phyloP scores from a whole-genome alignment of 2,888 invertebrate species.

The Drosophila eohydei region DNA sequence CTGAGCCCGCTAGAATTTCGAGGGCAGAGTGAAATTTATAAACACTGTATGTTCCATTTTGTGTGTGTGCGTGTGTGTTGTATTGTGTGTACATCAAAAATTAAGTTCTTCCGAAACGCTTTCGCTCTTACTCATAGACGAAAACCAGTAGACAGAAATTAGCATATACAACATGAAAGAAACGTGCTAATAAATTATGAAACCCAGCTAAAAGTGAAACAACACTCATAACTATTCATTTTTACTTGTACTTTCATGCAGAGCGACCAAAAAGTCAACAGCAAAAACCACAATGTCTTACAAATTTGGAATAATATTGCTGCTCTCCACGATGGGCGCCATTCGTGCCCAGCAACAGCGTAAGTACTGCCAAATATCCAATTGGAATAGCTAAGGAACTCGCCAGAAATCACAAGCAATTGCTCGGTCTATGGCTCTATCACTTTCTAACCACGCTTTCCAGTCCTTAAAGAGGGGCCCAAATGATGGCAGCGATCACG shows the following conservation, averaged over 20 bases:
- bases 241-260: conserved; percentile 80
- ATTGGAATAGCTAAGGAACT: conserved; percentile 4
- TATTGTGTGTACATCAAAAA: conserved; percentile 19
- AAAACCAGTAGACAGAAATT: conserved; percentile 46
- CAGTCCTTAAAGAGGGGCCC: conserved; percentile 29
- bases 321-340: conserved; percentile 60
- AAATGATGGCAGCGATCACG: conserved; percentile 27
- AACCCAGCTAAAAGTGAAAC: conserved; percentile 66
- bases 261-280: conserved; percentile 33
- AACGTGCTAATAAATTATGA: conserved; percentile 77
- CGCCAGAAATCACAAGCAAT: conserved; percentile 11
- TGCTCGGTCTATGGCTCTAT: not conserved
- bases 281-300: conserved; percentile 63
- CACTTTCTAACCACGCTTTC: conserved; percentile 46
- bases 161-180: conserved; percentile 45
- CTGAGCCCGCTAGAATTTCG: conserved; percentile 50
- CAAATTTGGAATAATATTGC: conserved; percentile 64
- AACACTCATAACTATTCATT: conserved; percentile 39
- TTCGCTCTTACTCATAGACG: conserved; percentile 70
- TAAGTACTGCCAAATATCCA: conserved; percentile 61
- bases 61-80: conserved; percentile 1
- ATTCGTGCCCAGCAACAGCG: conserved; percentile 75
- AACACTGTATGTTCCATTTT: conserved; percentile 37
- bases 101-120: conserved; percentile 40
- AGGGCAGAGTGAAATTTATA: conserved; percentile 66